Evolutionary conservation across 2,888 invertebrate genomes (phyloP).

Genomic region (Drosophila merina): DNA sequence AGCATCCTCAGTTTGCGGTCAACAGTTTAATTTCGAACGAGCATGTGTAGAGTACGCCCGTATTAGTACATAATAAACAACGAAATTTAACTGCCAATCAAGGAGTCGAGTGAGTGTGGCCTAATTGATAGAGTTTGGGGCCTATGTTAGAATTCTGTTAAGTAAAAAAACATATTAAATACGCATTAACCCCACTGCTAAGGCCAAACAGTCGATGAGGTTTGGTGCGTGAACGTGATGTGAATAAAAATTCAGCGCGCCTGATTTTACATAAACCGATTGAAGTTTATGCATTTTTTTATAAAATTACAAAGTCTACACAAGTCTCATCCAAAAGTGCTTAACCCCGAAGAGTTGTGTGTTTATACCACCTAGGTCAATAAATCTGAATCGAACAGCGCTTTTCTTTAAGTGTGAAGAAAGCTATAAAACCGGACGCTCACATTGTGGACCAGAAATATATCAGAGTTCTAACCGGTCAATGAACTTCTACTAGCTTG

Average conservation of each 20-base stretch:
- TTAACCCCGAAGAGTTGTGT: not conserved
- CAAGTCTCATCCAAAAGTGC: not conserved
- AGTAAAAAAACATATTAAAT: not conserved
- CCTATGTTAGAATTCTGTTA: not conserved
- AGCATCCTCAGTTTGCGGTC: not conserved
- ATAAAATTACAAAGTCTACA: not conserved
- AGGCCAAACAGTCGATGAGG: not conserved
- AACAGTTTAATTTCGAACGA: slow-evolving; percentile 1
- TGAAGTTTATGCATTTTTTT: not conserved
- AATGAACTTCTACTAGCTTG: slow-evolving; percentile 50
- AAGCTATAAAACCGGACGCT: slow-evolving; percentile 2
- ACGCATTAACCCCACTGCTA: not conserved
- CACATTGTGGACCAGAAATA: slow-evolving; percentile 49
- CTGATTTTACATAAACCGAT: not conserved
- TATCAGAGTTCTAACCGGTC: slow-evolving; percentile 55
- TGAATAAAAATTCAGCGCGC: not conserved
- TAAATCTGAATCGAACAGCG: not conserved
- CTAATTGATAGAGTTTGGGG: not conserved
- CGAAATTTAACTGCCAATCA: not conserved
- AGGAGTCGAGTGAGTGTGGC: not conserved
- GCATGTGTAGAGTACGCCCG: slow-evolving; percentile 3
- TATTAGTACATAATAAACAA: not conserved
- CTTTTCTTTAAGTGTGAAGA: not conserved
- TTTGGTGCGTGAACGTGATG: not conserved
- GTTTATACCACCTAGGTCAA: not conserved